These are phyloP conservation scores for Ceratotherium simum DNA, from an alignment of 2,113 vertebrate species.

Conservation along the genomic window DNA sequence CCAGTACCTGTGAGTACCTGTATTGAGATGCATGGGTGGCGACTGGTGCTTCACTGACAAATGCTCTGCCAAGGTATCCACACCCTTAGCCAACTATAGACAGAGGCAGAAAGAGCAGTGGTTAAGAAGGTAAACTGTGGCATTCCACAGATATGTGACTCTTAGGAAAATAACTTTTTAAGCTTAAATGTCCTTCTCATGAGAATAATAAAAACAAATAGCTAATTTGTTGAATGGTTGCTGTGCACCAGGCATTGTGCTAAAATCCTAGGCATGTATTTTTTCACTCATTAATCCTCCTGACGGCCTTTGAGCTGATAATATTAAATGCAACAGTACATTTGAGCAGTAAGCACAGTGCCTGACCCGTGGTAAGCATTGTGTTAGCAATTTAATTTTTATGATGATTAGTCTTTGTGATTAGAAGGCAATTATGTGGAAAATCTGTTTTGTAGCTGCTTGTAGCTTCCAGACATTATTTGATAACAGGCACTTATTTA, in stretches of 20 bases:
- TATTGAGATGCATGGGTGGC: not conserved
- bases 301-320: slow-evolving; percentile 35
- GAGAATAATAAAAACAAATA: slow-evolving; percentile 20
- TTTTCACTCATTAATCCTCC: slow-evolving; percentile 60
- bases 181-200: slow-evolving; percentile 44
- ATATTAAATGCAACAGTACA: slow-evolving; percentile 15
- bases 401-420: slow-evolving; percentile 58
- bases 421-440: slow-evolving; percentile 43
- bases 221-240: slow-evolving; percentile 20
- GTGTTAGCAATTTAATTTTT: slow-evolving; percentile 52
- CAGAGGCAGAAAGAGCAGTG: not conserved
- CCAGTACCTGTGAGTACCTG: not conserved
- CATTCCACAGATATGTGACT: not conserved
- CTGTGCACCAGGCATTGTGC: not conserved
- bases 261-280: slow-evolving; percentile 17
- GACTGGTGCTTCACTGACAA: not conserved
- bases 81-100: not conserved
- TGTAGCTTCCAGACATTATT: slow-evolving; percentile 18
- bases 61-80: not conserved
- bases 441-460: slow-evolving; percentile 40
- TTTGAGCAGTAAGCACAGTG: not conserved
- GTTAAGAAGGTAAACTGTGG: not conserved
- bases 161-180: slow-evolving; percentile 22
- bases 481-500: not conserved
- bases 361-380: not conserved